Percentiles rank a stretch among this genome's conserved stretches.
phyloP scores from a whole-genome alignment of 2,113 vertebrate species.

The Chrysochloris asiatica region DNA sequence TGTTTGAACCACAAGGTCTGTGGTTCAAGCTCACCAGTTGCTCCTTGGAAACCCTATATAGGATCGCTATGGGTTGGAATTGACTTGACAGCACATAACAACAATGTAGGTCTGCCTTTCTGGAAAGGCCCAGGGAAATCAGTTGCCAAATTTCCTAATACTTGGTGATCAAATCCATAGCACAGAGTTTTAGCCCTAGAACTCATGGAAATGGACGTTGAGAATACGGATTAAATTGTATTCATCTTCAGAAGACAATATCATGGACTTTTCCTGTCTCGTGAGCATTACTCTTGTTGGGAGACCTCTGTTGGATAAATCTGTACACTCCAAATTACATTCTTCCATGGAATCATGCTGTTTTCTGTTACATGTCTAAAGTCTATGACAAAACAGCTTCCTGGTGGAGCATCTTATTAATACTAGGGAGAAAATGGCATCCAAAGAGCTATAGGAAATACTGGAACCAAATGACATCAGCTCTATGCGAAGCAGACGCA shows the following conservation, averaged over 20 bases:
- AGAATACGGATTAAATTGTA: neutral
- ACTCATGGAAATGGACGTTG: neutral
- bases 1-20: too few relatives aligned
- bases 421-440: neutral
- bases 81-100: too few relatives aligned
- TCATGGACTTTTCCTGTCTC: neutral
- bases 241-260: neutral
- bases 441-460: slow-evolving; percentile 42
- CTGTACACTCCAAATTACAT: neutral
- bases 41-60: too few relatives aligned
- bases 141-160: neutral
- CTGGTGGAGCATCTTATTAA: neutral
- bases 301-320: neutral
- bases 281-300: neutral
- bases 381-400: slow-evolving; percentile 2
- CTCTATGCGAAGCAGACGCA: slow-evolving; percentile 59
- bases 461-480: slow-evolving; percentile 49
- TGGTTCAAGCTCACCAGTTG: too few relatives aligned
- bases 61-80: too few relatives aligned
- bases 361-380: slow-evolving; percentile 39
- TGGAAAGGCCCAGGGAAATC: neutral
- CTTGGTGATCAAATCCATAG: neutral
- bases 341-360: slow-evolving; percentile 1
- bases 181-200: neutral
- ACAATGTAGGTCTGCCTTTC: neutral